These are phyloP conservation scores for Drosophila lacicola DNA, from an alignment of 2,888 invertebrate genomes.

Conservation along the genomic window DNA sequence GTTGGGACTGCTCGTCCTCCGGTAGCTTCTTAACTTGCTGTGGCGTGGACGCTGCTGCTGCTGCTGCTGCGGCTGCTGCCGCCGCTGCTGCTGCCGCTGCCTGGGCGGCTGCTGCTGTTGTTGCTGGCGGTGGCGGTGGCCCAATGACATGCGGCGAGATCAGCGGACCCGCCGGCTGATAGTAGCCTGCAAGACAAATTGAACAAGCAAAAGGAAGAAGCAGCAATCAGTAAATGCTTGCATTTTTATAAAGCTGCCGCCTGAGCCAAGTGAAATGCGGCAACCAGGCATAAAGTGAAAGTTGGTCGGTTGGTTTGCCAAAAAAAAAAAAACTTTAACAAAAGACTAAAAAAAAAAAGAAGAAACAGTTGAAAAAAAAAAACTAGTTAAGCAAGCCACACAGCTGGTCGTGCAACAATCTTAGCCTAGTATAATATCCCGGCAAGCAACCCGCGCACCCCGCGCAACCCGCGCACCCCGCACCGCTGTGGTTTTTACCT, in stretches of 20 bases:
- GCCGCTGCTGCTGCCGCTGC: slow-evolving; percentile 64
- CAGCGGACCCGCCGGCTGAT: slow-evolving; percentile 96
- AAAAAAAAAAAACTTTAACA: slow-evolving; percentile 33
- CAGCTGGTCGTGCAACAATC: slow-evolving; percentile 68
- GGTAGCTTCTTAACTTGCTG: slow-evolving; percentile 75
- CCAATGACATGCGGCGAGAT: slow-evolving; percentile 89
- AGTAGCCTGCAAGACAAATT: slow-evolving; percentile 89
- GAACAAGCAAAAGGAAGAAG: slow-evolving; percentile 8
- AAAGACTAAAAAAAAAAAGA: background rate
- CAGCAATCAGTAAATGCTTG: slow-evolving; percentile 10
- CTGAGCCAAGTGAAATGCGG: slow-evolving; percentile 62
- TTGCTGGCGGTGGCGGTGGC: slow-evolving; percentile 66
- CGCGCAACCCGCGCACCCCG: background rate
- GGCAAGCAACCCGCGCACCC: background rate
- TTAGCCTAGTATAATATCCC: slow-evolving; percentile 39
- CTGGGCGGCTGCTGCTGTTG: slow-evolving; percentile 66
- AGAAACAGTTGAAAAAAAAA: slow-evolving; percentile 20
- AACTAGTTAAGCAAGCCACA: slow-evolving; percentile 67
- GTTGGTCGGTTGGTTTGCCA: slow-evolving; percentile 60
- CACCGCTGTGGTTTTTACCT: slow-evolving; percentile 85
- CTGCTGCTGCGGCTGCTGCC: slow-evolving; percentile 63
- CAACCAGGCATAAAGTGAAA: slow-evolving; percentile 74
- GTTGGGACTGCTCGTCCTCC: slow-evolving; percentile 64
- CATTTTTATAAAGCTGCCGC: slow-evolving; percentile 4
- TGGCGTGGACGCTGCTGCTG: slow-evolving; percentile 40